Evolutionary conservation across 2,888 invertebrate genomes (phyloP).

Genomic region (Apodemia mormo): DNA sequence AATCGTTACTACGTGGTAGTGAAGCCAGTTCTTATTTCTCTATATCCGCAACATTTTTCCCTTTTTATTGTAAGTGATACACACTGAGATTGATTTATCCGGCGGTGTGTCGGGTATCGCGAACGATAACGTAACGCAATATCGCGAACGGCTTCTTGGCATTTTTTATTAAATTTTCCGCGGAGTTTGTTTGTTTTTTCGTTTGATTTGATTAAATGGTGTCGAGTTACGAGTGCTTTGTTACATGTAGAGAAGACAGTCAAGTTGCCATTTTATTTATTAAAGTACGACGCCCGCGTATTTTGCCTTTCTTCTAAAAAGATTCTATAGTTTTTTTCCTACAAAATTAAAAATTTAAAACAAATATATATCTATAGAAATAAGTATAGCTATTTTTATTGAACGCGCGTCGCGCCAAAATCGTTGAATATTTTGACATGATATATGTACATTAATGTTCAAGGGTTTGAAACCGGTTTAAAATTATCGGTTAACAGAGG

Average conservation of each 20-base stretch:
- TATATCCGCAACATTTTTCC: constrained; percentile 34
- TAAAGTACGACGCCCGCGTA: not conserved
- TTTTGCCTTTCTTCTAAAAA: too few species aligned
- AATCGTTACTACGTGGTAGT: not conserved
- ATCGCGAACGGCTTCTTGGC: constrained; percentile 37
- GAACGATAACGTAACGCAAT: constrained; percentile 29
- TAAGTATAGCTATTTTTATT: too few species aligned
- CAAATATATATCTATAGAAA: too few species aligned
- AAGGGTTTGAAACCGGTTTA: too few species aligned
- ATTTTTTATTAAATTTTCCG: constrained; percentile 45
- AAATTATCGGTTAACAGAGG: too few species aligned
- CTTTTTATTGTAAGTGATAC: constrained; percentile 61
- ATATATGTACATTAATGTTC: too few species aligned
- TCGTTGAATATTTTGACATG: too few species aligned
- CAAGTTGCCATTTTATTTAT: constrained; percentile 18
- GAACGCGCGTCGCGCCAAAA: too few species aligned
- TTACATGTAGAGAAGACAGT: constrained; percentile 21
- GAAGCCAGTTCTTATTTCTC: not conserved
- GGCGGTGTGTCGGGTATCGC: constrained; percentile 40
- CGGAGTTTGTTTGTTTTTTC: constrained; percentile 30
- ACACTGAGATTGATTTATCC: constrained; percentile 38
- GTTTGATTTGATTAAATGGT: constrained; percentile 37
- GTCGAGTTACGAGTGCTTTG: constrained; percentile 26
- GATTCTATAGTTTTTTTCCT: too few species aligned
- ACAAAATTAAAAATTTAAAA: too few species aligned